Evolutionary conservation across 2,113 vertebrate genomes (phyloP), one percentile per base, ranked within the genome.

Genomic region (Acrocephalus arundinaceus): DNA sequence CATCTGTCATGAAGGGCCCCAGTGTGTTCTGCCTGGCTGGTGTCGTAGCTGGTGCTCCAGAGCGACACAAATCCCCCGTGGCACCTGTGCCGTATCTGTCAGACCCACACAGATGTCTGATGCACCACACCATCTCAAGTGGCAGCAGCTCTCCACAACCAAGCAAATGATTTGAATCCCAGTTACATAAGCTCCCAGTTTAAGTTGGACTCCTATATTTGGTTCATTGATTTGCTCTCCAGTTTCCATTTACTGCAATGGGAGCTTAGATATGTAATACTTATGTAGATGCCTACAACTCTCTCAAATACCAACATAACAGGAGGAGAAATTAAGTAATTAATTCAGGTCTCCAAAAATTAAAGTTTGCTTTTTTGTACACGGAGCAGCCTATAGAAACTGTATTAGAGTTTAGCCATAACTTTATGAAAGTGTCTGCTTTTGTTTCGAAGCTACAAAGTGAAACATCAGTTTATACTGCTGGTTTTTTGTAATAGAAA

Each of bases 31-130:
- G 77, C 48, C 31, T 33, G 67, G 66, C 74, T 63, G 2, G 1
- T 2, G 35, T 63, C 3, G 1, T 2, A 39, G 52, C 87, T 78
- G 90, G 28, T 89, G 87, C 81, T 94, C 52, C 85, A 68, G 80
- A 51, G 39, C 0, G 5, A 51, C 85, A 82, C 54, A 45, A 57
- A 93, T 66, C 55, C 70, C 83, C 58, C 0, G 4, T 9, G 79
- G 88, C 95, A 96, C 88, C 95, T 97, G 96, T 85, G 92, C 23
- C 3, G 0, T 68, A 92, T 96, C 95, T 94, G 96, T 95, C 94
- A 96, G 94, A 80, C 55, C 88, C 75, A 66, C 94, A 94, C 92
- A 96, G 92, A 93, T 95, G 94, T 46, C 93, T 52, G 66, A 24
- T 75, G 67, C 21, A 21, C 12, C 27, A 54, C 7, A 1, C 58